Conservation (phyloP, 2,113 vertebrate genomes). For the Daboia siamensis region DNA sequence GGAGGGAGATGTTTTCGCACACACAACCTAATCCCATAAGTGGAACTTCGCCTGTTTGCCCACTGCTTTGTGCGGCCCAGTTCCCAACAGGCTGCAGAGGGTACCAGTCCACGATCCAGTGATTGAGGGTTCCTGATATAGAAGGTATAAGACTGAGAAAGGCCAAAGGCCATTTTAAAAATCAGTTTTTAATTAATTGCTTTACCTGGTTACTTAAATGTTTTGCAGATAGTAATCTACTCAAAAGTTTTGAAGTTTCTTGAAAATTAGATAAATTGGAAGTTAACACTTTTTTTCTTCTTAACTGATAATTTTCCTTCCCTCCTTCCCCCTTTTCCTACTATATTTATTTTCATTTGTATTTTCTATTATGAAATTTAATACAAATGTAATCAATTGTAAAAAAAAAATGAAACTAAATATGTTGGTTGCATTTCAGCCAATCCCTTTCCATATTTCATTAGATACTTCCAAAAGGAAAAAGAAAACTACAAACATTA, state of each 20-base stretch:
- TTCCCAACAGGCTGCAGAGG: not conserved
- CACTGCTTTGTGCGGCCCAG: fast-evolving
- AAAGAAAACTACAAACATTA: not conserved
- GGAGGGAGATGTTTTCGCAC: not conserved
- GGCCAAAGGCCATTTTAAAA: not conserved
- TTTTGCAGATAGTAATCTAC: conserved; percentile 49
- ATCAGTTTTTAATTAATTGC: conserved; percentile 34
- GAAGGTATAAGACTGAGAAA: not conserved
- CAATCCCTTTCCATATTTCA: not conserved
- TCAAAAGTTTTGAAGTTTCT: conserved; percentile 45
- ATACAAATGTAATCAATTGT: not conserved
- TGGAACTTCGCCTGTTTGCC: not conserved
- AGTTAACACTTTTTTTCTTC: not conserved
- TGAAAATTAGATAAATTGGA: not conserved
- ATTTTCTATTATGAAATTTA: not conserved
- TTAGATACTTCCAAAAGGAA: conserved; percentile 14
- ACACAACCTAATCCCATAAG: not conserved
- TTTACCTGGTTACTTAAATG: conserved; percentile 40
- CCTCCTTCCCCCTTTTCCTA: not conserved
- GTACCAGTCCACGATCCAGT: not conserved
- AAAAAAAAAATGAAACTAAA: conserved; percentile 20
- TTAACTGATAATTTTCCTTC: not conserved
- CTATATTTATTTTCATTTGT: not conserved
- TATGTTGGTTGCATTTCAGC: conserved; percentile 25
- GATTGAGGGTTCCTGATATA: not conserved